Evolutionary conservation across 2,888 invertebrate species (phyloP), one percentile per base, ranked within the genome.

Genomic region (Cotesia congregata): DNA sequence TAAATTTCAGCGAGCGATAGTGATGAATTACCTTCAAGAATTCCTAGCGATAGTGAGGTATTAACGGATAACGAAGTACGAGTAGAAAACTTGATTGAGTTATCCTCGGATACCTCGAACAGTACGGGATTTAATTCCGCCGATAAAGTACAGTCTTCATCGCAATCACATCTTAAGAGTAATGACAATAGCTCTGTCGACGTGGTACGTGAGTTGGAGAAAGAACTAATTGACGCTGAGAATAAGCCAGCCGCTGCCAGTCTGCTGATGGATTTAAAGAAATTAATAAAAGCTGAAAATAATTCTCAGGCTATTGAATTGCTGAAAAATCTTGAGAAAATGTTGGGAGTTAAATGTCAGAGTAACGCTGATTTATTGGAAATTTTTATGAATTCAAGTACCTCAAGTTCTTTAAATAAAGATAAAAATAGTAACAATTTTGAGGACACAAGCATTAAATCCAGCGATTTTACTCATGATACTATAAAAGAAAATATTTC

Each of bases 241-340:
- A 86, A 86, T 60, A 86, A 84, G 76, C 76, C 81, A n/a, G 75
- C 76, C 7, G 84, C 86, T 20, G 79, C 85, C 1, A 83, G 83
- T n/a, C 80, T 88, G 17, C 75, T 89, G 12, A 73, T 84, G 69
- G 86, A 89, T 72, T 81, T 89, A 1, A 85, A 87, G 69, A 88
- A 86, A 77, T 73, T 89, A 50, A 82, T 88, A 12, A 83, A 84
- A 78, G 78, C 83, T 15, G 85, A 88, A 70, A 81, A 83, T 71
- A 89, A 88, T 80, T 78, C 83, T 0, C 81, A 87, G 67, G 87
- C 86, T 4, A 81, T 80, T 62, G 83, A 85, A 76, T 80, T 89
- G 41, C 76, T 89, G 41, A 80, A 84, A 72, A 85, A 87, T 81
- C 82, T 89, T 69, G 87, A 88, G 65, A 85, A 83, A 75, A 82